Evolutionary conservation across 2,797 vertebrate genomes (phyloP), one percentile per base, ranked within the genome.

Genomic region (Danio choprae): DNA sequence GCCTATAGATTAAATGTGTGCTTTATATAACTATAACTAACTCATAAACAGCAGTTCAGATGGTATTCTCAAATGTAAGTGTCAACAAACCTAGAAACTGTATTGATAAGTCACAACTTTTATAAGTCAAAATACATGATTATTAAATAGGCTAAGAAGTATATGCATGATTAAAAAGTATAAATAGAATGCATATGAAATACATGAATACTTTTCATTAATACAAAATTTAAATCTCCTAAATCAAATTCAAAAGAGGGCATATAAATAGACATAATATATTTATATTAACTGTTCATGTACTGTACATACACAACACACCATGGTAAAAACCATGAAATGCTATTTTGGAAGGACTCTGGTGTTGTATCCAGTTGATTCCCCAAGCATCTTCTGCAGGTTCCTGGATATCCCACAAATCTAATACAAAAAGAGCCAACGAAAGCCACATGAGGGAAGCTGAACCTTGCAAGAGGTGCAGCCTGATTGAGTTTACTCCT

Each of bases 351-450:
- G 62, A 65, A 41, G 20, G 63, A 29, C 4, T 81, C 60, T 64
- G n/a, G 18, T 68, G 60, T 59, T 12, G 20, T 69, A 50, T 68
- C 44, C 48, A 48, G 77, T 59, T 16, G 5, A 8, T 62, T 65
- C n/a, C 56, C 10, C 48, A 60, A 29, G 18, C 29, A 48, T 58
- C 40, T 68, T 59, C 68, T 38, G 2, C 77, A 22, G 56, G 56
- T 71, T 86, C 85, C 78, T 82, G 80, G 81, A 83, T 83, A 59
- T 84, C 86, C 84, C 68, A 44, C 73, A 81, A 86, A 86, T 89
- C 84, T 87, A 71, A 86, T 86, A 62, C 62, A 72, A 55, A 81
- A 81, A 56, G 44, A 56, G 44, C 55, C 68, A 85, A 70, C 68
- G 22, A 56, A 72, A 85, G 74, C 50, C 74, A 51, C 51, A 60